phyloP scores from a whole-genome alignment of 1,140 invertebrate genomes.

The Drosophila seguyi region DNA sequence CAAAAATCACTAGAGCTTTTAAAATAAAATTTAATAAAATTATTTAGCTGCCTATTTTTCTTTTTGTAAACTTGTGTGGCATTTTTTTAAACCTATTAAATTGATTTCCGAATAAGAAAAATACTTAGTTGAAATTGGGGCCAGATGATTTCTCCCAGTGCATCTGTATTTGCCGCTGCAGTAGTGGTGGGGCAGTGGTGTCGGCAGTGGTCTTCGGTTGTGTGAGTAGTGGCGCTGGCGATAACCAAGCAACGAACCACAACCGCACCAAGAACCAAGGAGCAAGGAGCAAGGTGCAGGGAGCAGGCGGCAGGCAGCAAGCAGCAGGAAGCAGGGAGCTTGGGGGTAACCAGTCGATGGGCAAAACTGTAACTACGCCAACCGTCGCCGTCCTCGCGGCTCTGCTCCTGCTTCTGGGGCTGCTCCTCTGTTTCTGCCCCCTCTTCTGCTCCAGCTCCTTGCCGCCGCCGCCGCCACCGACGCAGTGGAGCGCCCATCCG shows the following conservation, averaged over 20 bases:
- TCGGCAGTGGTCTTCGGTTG: constrained; percentile 47
- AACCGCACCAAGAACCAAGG: constrained; percentile 57
- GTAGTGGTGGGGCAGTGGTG: constrained; percentile 24
- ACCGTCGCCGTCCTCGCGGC: constrained; percentile 37
- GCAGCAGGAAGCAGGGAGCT: constrained; percentile 6
- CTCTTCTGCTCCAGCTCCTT: neutral
- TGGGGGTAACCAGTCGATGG: constrained; percentile 40
- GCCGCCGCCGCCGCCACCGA: constrained; percentile 36
- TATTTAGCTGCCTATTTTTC: accelerated
- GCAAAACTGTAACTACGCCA: constrained; percentile 78
- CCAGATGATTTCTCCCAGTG: neutral
- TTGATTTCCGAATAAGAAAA: neutral
- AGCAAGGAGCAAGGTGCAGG: constrained; percentile 16
- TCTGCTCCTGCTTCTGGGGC: constrained; percentile 14
- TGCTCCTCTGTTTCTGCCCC: neutral
- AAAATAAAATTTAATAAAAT: neutral
- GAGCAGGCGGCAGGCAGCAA: neutral
- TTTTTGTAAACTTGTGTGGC: neutral
- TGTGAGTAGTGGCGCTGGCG: constrained; percentile 64
- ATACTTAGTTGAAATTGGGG: neutral
- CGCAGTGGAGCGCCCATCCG: constrained; percentile 79
- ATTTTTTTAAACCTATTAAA: neutral
- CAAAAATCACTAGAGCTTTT: neutral
- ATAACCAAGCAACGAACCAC: constrained; percentile 83
- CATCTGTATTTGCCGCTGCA: constrained; percentile 16